Evolutionary conservation across 2,888 invertebrate genomes (phyloP).

Genomic region (Margaritifera margaritifera): DNA sequence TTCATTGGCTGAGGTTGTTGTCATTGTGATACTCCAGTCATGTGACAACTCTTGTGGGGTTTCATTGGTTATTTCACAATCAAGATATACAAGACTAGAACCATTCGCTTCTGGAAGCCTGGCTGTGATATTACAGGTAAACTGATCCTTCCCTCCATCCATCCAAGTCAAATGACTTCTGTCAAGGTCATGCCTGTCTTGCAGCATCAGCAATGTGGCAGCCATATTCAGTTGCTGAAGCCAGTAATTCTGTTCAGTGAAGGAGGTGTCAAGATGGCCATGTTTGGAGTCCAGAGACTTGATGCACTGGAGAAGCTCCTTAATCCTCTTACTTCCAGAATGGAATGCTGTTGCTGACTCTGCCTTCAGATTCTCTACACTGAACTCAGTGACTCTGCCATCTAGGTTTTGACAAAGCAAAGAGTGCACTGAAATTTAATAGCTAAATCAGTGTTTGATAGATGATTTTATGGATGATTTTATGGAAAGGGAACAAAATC

Average conservation of each 20-base stretch:
- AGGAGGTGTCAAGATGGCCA: conserved; percentile 8
- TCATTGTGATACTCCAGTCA: conserved; percentile 33
- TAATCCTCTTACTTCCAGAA: conserved; percentile 16
- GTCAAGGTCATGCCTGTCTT: background rate
- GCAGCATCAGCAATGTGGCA: conserved; percentile 11
- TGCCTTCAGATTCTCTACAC: background rate
- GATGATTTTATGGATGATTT: no score
- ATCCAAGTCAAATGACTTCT: no score
- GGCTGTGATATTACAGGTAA: conserved; percentile 1
- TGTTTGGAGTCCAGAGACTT: conserved; percentile 19
- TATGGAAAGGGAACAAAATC: no score
- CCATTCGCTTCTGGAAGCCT: conserved; percentile 5
- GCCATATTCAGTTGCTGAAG: conserved; percentile 22
- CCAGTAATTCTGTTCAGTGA: background rate
- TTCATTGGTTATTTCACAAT: conserved; percentile 34
- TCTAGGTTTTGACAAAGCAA: conserved; percentile 13
- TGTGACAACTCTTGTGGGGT: conserved; percentile 20
- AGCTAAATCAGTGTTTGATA: no score
- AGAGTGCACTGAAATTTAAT: no score
- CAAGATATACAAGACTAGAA: conserved; percentile 7
- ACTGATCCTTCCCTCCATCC: background rate
- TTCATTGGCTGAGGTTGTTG: conserved; percentile 5
- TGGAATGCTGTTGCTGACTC: background rate
- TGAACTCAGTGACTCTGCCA: conserved; percentile 3
- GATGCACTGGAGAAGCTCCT: conserved; percentile 24